phyloP scores from a whole-genome alignment of 2,113 vertebrate species.

The Crotophaga sulcirostris region DNA sequence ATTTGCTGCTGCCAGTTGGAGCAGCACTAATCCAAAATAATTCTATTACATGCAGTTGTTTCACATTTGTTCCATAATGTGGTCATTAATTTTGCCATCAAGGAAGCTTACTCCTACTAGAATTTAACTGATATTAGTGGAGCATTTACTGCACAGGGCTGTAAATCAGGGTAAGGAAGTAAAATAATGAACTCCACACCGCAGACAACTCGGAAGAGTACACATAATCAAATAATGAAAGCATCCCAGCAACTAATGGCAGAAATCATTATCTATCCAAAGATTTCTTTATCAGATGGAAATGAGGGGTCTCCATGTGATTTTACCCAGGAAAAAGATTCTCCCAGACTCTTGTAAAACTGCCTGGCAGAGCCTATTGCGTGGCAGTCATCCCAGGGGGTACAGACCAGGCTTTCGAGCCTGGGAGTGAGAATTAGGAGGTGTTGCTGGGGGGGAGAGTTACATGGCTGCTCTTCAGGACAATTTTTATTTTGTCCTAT shows the following conservation, averaged over 20 bases:
- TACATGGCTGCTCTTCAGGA: background rate
- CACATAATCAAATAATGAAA: background rate
- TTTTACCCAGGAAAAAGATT: background rate
- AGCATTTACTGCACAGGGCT: background rate
- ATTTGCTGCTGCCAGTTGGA: background rate
- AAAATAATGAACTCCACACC: background rate
- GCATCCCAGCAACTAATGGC: background rate
- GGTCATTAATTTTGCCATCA: background rate
- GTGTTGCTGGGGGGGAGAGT: background rate
- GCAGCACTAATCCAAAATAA: background rate
- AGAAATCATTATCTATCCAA: background rate
- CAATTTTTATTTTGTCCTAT: too few relatives aligned
- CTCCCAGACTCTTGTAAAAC: background rate
- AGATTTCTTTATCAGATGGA: background rate
- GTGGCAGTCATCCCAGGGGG: background rate
- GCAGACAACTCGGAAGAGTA: background rate
- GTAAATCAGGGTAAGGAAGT: background rate
- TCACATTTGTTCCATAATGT: background rate
- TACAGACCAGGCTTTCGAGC: background rate
- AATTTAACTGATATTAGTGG: background rate
- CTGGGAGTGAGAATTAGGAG: accelerated
- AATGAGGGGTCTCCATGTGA: background rate
- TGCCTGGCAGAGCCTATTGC: background rate
- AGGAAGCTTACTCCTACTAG: background rate
- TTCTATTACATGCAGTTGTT: background rate